Percentiles rank a stretch among this genome's conserved stretches.
Evolutionary conservation across 2,888 invertebrate genomes (phyloP).

Genomic region (Cheilosia impressa): DNA sequence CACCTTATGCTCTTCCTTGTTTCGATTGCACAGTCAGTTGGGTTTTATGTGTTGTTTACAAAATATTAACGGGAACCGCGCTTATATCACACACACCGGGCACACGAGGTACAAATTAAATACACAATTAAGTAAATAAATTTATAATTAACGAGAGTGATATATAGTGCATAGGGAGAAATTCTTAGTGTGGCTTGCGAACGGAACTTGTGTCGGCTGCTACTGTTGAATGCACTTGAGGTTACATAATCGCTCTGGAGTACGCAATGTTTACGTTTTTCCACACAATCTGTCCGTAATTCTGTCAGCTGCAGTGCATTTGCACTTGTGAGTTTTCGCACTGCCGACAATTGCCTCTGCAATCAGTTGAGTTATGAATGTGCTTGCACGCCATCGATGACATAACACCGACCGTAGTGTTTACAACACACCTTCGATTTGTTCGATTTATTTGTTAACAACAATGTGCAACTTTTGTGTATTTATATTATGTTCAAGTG

Average conservation of each 20-base stretch:
- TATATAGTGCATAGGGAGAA: neutral
- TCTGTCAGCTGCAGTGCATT: conserved; percentile 45
- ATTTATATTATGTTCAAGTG: conserved; percentile 7
- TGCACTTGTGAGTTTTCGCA: conserved; percentile 68
- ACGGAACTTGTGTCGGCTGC: neutral
- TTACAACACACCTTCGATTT: conserved; percentile 33
- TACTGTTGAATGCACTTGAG: conserved; percentile 64
- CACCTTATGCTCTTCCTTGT: conserved; percentile 55
- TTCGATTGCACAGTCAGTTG: conserved; percentile 61
- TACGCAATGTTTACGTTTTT: conserved; percentile 70
- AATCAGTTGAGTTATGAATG: conserved; percentile 42
- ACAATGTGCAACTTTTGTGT: neutral
- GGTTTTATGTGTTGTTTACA: conserved; percentile 73
- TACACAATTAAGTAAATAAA: neutral
- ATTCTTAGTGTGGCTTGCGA: neutral
- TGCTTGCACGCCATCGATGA: conserved; percentile 45
- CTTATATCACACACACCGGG: neutral
- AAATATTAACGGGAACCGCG: conserved; percentile 49
- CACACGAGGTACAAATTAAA: conserved; percentile 4
- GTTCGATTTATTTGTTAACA: conserved; percentile 14
- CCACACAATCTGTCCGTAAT: conserved; percentile 51
- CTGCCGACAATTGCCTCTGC: conserved; percentile 7
- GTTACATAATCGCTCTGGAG: conserved; percentile 58
- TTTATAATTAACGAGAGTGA: neutral
- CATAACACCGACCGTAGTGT: conserved; percentile 54